Conservation (phyloP, 2,113 vertebrate species). For the Rhizomys pruinosus region DNA sequence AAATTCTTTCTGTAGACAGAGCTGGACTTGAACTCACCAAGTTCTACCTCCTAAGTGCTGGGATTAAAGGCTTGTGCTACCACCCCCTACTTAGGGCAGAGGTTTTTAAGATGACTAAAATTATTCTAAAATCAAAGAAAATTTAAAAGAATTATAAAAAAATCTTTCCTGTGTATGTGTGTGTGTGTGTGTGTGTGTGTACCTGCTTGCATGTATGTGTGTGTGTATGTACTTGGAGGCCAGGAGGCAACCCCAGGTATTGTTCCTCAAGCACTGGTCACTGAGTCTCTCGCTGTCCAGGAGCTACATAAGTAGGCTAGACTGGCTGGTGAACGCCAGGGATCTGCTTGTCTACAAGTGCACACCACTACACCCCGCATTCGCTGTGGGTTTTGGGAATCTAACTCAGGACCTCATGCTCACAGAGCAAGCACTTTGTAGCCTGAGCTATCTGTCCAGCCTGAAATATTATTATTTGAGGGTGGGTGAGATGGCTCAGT, state of each 20-base stretch:
- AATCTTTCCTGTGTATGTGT: background rate
- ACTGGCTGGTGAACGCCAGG: background rate
- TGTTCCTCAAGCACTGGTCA: background rate
- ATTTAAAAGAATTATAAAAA: background rate
- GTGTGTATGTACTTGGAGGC: too few species aligned
- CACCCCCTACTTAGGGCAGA: too few species aligned
- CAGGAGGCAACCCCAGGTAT: background rate
- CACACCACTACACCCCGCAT: background rate
- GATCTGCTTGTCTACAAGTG: background rate
- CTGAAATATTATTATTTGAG: background rate
- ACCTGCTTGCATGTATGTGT: background rate
- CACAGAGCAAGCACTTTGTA: background rate
- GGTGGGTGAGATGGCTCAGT: background rate
- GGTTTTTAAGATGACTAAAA: constrained; percentile 53
- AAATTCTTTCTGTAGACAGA: too few species aligned
- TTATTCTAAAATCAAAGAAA: constrained; percentile 35
- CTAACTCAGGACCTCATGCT: background rate
- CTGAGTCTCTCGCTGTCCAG: background rate
- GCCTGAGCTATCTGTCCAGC: background rate
- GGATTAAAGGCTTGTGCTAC: too few species aligned
- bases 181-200: background rate
- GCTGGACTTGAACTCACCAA: too few species aligned
- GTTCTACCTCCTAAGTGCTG: too few species aligned
- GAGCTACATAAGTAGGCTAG: background rate
- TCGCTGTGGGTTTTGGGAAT: background rate